Base-by-base conservation (phyloP, 2,888 invertebrate species). In the Sepiola atlantica region DNA sequence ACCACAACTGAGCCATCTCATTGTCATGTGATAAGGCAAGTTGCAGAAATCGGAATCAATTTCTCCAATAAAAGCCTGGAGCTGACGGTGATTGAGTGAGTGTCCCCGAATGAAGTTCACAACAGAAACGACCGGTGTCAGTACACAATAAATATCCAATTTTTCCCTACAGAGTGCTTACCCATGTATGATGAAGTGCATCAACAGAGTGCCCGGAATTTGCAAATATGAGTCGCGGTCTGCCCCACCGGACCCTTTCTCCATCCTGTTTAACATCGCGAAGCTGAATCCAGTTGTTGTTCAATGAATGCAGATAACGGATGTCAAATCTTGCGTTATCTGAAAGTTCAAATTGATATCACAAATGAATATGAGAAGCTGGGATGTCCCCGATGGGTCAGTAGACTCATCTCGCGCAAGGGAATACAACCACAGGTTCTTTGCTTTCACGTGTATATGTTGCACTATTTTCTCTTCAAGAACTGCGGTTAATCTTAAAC, bases 191-290 rank as follows among this genome's bases (percentile, higher is more conserved):
- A 45, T 92, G 54, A 32, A 92, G 92, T 92, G 92, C 35, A 92
- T 92, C 45, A 92, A 92, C 92, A 92, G 92, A 92, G 21, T 45
- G 8, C 92, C 92, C 92, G 35, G 54, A 92, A 92, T 92, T 92
- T 92, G 92, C 45, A 92, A 92, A 92, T 92, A 45, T 92, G n/a
- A n/a, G n/a, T n/a, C n/a, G n/a, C n/a, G n/a, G n/a, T 92, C 92
- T 35, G 35, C 28, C 92, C 35, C 35, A 92, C 32, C 35, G 14
- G 14, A 32, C 32, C 28, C 35, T 12, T 92, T 45, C 92, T 45
- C 92, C 92, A 92, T 45, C 92, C 54, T 24, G 21, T 16, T 20
- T 91, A 91, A 91, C n/a, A 28, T 28, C 91, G 18, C 91, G n/a
- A 91, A n/a, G 32, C 91, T n/a, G 12, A 28, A 6, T 91, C 91